Conservation (phyloP, 30 jellyfish, hydroid and myxozoan species). For the Hydractinia echinata region DNA sequence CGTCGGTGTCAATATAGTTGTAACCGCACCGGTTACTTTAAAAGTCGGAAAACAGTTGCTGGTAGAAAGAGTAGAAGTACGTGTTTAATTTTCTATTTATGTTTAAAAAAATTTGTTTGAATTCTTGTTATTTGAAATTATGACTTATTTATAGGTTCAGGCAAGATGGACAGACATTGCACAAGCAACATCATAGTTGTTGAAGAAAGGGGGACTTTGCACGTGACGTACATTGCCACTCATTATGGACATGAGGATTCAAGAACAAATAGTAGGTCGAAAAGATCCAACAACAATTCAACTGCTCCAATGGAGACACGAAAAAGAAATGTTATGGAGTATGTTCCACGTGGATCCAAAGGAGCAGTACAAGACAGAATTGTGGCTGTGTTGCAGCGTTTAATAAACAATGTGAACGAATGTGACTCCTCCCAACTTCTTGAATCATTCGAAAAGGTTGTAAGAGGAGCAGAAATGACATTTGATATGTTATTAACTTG, state of each 20-base stretch:
- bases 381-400: no score
- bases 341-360: no score
- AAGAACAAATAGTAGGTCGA: no score
- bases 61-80: neutral
- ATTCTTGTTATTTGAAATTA: neutral
- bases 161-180: slow-evolving; percentile 11
- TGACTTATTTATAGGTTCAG: neutral
- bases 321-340: no score
- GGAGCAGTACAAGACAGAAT: no score
- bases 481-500: no score
- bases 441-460: no score
- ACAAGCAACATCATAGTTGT: neutral
- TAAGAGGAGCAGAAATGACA: no score
- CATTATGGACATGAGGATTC: neutral
- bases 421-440: no score
- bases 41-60: neutral
- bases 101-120: neutral
- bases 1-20: neutral
- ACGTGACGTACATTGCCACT: neutral
- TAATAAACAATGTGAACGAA: no score
- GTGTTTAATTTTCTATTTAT: neutral
- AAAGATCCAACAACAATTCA: no score
- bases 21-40: neutral
- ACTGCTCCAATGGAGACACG: no score
- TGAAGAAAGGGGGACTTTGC: neutral